phyloP scores from a whole-genome alignment of 2,888 invertebrate genomes.

The Andrena bucephala region DNA sequence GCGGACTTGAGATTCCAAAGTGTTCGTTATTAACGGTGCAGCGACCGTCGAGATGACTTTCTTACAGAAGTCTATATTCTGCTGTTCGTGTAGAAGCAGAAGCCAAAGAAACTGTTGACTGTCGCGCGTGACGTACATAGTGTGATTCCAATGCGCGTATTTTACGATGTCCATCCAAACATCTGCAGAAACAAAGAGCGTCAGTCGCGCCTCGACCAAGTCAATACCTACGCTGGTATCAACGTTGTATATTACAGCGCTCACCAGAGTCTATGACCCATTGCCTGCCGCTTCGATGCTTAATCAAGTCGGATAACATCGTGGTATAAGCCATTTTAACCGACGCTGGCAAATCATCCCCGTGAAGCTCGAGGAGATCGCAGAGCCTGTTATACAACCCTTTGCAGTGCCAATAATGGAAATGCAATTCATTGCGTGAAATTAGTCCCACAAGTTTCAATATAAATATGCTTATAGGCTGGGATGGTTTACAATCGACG shows the following conservation, averaged over 20 bases:
- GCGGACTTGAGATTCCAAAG: slow-evolving; percentile 83
- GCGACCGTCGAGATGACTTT: slow-evolving; percentile 87
- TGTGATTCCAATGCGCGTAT: slow-evolving; percentile 89
- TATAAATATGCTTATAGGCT: slow-evolving; percentile 87
- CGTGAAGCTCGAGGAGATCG: slow-evolving; percentile 78
- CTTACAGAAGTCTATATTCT: slow-evolving; percentile 84
- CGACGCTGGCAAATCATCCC: slow-evolving; percentile 86
- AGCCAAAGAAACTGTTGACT: slow-evolving; percentile 88
- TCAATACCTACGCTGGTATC: neutral
- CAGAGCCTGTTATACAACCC: slow-evolving; percentile 83
- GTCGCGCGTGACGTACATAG: slow-evolving; percentile 90
- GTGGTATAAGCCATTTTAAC: slow-evolving; percentile 89
- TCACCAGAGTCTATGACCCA: slow-evolving; percentile 86
- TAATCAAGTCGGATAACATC: slow-evolving; percentile 87
- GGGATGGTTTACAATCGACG: slow-evolving; percentile 80
- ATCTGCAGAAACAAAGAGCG: slow-evolving; percentile 75
- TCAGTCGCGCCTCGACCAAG: neutral
- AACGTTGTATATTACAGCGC: neutral
- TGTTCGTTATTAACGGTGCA: slow-evolving; percentile 87
- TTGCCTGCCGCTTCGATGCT: slow-evolving; percentile 88
- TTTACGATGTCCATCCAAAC: slow-evolving; percentile 89
- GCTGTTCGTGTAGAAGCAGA: slow-evolving; percentile 76
- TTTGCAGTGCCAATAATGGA: slow-evolving; percentile 86
- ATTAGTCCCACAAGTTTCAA: slow-evolving; percentile 88
- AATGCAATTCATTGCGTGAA: slow-evolving; percentile 87